phyloP scores from a whole-genome alignment of 2,113 vertebrate species.

The Eublepharis macularius region DNA sequence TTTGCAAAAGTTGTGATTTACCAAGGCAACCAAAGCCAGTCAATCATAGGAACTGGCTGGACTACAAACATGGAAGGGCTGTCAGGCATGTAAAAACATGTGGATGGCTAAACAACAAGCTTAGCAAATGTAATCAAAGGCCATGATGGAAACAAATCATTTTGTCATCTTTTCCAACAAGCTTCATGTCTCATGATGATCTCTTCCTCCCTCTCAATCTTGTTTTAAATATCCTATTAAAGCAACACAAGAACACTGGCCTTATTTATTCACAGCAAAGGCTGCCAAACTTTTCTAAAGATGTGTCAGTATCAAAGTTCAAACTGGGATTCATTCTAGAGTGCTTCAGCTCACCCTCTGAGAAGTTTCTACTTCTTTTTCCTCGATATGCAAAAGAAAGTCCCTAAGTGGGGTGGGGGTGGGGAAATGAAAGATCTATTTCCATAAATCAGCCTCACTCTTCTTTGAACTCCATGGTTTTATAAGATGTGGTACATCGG shows the following conservation, averaged over 20 bases:
- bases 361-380: constrained; percentile 48
- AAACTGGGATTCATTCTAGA: constrained; percentile 51
- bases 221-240: neutral
- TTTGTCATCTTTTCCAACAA: neutral
- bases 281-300: constrained; percentile 41
- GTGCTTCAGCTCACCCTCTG: constrained; percentile 33
- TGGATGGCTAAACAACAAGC: neutral
- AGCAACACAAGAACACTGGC: constrained; percentile 13
- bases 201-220: constrained; percentile 19
- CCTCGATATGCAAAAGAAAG: constrained; percentile 49
- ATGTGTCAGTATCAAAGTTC: constrained; percentile 44
- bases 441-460: neutral
- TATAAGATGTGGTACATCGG: neutral
- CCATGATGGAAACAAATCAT: constrained; percentile 9
- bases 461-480: constrained; percentile 48
- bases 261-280: constrained; percentile 17
- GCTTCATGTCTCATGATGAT: constrained; percentile 1
- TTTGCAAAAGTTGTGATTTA: accelerated
- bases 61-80: neutral
- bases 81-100: neutral
- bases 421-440: neutral
- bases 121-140: constrained; percentile 5
- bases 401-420: neutral
- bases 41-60: neutral
- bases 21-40: neutral